Conservation (phyloP, 2,888 invertebrate genomes). For the Calephelis perditalis region DNA sequence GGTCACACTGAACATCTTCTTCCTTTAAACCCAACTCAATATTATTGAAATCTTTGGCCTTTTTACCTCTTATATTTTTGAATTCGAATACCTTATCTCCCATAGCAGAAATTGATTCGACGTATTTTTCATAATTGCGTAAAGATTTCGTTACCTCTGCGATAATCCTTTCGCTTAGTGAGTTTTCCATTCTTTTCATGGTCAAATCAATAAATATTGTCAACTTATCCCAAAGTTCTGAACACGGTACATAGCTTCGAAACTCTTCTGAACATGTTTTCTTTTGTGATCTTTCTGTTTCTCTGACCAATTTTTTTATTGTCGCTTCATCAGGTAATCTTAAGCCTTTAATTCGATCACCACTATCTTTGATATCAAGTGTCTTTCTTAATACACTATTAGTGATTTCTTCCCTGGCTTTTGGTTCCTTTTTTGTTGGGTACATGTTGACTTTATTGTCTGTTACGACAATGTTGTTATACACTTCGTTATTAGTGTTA, state of each 20-base stretch:
- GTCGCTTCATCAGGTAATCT: conserved; percentile 40
- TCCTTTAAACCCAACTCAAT: conserved; percentile 26
- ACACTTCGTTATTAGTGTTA: background rate
- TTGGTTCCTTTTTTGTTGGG: conserved; percentile 26
- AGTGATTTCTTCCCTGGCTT: conserved; percentile 22
- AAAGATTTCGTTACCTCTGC: conserved; percentile 43
- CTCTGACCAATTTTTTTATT: conserved; percentile 41
- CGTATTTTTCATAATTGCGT: conserved; percentile 27
- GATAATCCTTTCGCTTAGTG: conserved; percentile 47
- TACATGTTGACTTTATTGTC: conserved; percentile 24
- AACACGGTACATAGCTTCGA: conserved; percentile 32
- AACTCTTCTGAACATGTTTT: conserved; percentile 38
- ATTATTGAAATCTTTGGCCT: conserved; percentile 16
- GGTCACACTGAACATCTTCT: conserved; percentile 47
- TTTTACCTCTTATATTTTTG: conserved; percentile 15
- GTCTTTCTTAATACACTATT: conserved; percentile 40
- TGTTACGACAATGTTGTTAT: conserved; percentile 26
- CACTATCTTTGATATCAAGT: conserved; percentile 30
- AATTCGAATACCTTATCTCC: conserved; percentile 11
- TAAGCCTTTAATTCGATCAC: conserved; percentile 34
- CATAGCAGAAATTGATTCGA: conserved; percentile 14
- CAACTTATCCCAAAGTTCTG: conserved; percentile 51
- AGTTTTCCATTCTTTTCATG: conserved; percentile 48
- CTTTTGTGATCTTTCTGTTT: conserved; percentile 34
- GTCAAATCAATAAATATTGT: conserved; percentile 44